These are phyloP conservation scores for Oncopeltus fasciatus DNA, from an alignment of 1,140 invertebrate genomes.

Conservation along the genomic window DNA sequence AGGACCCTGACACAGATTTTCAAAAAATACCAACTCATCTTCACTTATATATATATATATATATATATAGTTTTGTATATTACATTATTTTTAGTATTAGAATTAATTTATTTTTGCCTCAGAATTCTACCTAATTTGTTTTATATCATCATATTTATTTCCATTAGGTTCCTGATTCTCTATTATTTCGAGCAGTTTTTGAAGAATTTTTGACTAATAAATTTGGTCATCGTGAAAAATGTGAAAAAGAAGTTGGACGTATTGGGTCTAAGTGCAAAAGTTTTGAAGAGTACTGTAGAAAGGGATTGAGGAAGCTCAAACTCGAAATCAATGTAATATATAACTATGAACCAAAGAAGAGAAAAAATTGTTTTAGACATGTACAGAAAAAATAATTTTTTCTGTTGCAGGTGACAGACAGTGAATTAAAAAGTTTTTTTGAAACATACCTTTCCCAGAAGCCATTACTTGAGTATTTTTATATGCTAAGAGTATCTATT, in stretches of 20 bases:
- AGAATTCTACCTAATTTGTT: too few relatives aligned
- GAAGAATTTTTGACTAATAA: conserved; percentile 40
- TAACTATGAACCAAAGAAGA: neutral
- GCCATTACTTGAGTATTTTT: conserved; percentile 61
- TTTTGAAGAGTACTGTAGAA: conserved; percentile 48
- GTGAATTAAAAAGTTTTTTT: conserved; percentile 35
- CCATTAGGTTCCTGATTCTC: conserved; percentile 35
- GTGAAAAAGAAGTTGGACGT: conserved; percentile 33
- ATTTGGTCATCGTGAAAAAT: conserved; percentile 13
- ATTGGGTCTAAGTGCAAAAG: conserved; percentile 37
- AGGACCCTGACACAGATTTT: neutral
- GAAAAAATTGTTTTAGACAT: neutral
- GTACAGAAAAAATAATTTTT: neutral
- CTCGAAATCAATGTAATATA: conserved; percentile 26
- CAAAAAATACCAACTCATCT: neutral
- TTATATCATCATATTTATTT: conserved; percentile 9
- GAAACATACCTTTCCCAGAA: conserved; percentile 33
- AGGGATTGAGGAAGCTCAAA: conserved; percentile 41
- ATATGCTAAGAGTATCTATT: conserved; percentile 61
- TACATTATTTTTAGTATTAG: neutral
- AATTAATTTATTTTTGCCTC: neutral
- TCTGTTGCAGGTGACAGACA: conserved; percentile 32
- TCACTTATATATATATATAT: neutral
- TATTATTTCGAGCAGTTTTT: conserved; percentile 59
- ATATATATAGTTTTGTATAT: too few relatives aligned